Evolutionary conservation across 2,797 vertebrate genomes (phyloP).

Genomic region (Mormyrus proboscirostris): DNA sequence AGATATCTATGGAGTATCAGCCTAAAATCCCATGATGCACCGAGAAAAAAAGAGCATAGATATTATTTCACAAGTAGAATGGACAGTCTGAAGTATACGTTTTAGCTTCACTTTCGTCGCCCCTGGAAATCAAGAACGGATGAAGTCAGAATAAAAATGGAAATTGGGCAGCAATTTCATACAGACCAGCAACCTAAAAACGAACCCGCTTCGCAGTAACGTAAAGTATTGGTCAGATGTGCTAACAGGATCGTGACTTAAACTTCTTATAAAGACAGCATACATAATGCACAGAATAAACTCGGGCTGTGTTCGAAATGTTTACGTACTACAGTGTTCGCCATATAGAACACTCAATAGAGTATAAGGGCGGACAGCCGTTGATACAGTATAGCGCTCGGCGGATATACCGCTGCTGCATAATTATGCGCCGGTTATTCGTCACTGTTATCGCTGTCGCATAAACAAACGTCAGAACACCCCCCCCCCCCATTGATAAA

Average conservation of each 20-base stretch:
- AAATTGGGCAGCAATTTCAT: not conserved
- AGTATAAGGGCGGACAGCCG: not conserved
- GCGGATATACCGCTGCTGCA: not conserved
- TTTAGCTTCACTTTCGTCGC: not conserved
- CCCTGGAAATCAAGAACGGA: not conserved
- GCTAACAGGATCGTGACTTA: not conserved
- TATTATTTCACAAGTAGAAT: not conserved
- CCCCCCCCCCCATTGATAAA: not conserved
- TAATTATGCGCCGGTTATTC: not conserved
- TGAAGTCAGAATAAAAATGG: not conserved
- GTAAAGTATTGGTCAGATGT: not conserved
- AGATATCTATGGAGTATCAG: not conserved
- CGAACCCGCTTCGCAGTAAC: not conserved
- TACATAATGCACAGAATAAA: not conserved
- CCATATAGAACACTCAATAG: not conserved
- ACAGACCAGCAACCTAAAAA: not conserved
- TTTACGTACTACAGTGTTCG: not conserved
- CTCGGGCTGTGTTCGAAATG: not conserved
- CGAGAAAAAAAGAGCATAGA: not conserved
- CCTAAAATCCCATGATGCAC: not conserved
- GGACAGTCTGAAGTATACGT: not conserved
- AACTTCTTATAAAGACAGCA: not conserved
- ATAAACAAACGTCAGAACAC: not conserved
- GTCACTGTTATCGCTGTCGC: not conserved
- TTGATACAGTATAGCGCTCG: not conserved